Percentiles rank a stretch among this genome's conserved stretches.
These are phyloP conservation scores for Psephotus haematonotus DNA, from an alignment of 2,113 vertebrate species.

Conservation along the genomic window DNA sequence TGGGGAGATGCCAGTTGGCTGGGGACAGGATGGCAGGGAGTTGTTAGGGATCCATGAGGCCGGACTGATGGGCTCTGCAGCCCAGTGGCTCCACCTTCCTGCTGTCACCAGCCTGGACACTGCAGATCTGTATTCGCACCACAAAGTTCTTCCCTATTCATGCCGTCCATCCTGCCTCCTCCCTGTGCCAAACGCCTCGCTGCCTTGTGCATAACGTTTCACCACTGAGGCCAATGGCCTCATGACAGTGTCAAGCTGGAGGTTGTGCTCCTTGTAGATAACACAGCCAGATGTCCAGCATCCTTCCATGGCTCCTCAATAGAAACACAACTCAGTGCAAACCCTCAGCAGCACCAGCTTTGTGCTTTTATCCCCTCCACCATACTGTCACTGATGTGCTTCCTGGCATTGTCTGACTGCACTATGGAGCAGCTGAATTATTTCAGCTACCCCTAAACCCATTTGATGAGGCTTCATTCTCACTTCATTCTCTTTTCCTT, in stretches of 20 bases:
- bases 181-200: neutral
- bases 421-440: neutral
- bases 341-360: neutral
- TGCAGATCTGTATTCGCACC: neutral
- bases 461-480: fast-evolving
- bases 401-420: neutral
- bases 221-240: neutral
- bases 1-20: neutral
- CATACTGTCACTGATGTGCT: fast-evolving
- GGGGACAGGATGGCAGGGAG: neutral
- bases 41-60: neutral
- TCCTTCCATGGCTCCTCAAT: neutral
- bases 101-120: neutral
- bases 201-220: fast-evolving
- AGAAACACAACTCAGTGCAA: neutral
- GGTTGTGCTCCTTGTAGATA: neutral
- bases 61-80: neutral
- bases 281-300: neutral
- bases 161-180: neutral
- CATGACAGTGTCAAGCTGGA: neutral
- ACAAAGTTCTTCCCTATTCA: neutral
- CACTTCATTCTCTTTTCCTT: neutral
- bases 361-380: neutral
- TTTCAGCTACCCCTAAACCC: neutral
- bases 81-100: neutral